These are phyloP conservation scores for Piaya cayana DNA, from an alignment of 2,113 vertebrate genomes.

Conservation along the genomic window DNA sequence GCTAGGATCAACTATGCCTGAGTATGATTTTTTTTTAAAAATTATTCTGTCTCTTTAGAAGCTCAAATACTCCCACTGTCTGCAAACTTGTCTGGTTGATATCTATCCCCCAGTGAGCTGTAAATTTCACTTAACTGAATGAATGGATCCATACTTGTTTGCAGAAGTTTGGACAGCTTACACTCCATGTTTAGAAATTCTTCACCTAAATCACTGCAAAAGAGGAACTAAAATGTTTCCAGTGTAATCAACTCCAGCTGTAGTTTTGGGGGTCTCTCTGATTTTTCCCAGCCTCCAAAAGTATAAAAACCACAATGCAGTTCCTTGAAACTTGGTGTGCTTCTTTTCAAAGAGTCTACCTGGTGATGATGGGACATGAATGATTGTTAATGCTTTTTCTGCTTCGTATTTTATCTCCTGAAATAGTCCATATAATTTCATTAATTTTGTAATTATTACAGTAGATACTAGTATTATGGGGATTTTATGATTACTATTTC, in stretches of 20 bases:
- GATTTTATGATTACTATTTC: background rate
- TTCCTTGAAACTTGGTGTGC: background rate
- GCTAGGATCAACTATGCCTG: background rate
- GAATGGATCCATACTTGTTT: background rate
- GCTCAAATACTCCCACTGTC: background rate
- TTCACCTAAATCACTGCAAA: background rate
- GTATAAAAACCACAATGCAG: background rate
- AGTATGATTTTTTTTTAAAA: background rate
- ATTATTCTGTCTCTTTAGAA: background rate
- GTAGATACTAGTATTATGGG: background rate
- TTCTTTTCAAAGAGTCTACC: background rate
- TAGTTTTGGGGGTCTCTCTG: background rate
- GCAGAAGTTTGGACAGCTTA: background rate
- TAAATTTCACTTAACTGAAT: background rate
- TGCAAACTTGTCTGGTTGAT: background rate
- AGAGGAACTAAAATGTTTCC: background rate
- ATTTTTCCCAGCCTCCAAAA: background rate
- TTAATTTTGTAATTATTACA: background rate
- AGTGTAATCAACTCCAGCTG: background rate
- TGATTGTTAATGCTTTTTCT: background rate
- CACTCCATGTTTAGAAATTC: background rate
- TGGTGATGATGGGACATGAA: background rate
- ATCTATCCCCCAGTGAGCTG: background rate
- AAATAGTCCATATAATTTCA: background rate
- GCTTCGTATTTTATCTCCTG: background rate